Percentiles rank a stretch among this genome's conserved stretches.
phyloP scores from a whole-genome alignment of 2,113 vertebrate species.

The Egretta garzetta region DNA sequence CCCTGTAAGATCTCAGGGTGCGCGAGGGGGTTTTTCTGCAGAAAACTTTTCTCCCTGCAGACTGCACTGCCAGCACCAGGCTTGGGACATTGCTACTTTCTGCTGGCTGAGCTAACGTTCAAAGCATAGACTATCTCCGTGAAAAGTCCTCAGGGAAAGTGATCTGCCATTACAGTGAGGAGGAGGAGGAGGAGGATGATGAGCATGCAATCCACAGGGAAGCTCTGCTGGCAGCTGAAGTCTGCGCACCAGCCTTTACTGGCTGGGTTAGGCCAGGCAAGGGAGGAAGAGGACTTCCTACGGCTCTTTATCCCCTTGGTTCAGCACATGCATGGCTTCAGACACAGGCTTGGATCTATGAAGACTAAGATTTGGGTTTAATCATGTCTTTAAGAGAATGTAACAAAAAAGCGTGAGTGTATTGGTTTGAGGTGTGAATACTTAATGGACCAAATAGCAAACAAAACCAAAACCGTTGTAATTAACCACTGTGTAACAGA shows the following conservation, averaged over 20 bases:
- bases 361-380: neutral
- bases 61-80: accelerated
- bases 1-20: neutral
- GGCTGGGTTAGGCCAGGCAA: neutral
- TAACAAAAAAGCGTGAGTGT: neutral
- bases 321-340: neutral
- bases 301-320: accelerated
- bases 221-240: neutral
- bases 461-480: neutral
- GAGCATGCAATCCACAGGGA: neutral
- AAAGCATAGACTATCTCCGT: neutral
- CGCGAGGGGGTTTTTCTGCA: accelerated
- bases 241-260: neutral
- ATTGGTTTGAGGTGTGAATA: neutral
- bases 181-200: neutral
- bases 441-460: neutral
- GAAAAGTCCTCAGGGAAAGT: neutral
- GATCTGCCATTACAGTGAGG: neutral
- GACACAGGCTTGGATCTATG: neutral
- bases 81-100: neutral
- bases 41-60: neutral
- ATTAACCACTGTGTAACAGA: neutral
- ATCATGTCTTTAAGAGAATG: neutral
- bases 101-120: neutral
- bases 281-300: neutral